Percentiles rank a stretch among this genome's conserved stretches.
These are phyloP conservation scores for Lasioglossum zephyrum DNA, from an alignment of 2,888 invertebrate species.

Conservation along the genomic window DNA sequence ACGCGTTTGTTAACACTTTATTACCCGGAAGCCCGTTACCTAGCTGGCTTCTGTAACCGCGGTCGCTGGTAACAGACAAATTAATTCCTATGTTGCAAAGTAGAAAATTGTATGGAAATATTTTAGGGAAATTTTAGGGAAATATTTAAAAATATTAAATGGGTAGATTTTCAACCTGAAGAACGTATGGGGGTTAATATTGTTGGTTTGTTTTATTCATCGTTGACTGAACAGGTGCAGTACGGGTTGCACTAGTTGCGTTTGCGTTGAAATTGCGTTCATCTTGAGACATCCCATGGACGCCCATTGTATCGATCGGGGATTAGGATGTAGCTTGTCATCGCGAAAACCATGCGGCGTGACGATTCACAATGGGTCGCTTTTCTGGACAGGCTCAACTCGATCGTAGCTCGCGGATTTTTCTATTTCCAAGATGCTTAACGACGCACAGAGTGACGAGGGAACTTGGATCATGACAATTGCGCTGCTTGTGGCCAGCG, in stretches of 20 bases:
- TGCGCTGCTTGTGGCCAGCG: conserved; percentile 33
- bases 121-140: too few relatives aligned
- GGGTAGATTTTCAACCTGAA: too few relatives aligned
- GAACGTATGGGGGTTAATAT: too few relatives aligned
- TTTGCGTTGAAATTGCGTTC: too few relatives aligned
- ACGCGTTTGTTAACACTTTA: conserved; percentile 3
- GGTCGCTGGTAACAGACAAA: not conserved
- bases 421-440: conserved; percentile 29
- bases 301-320: conserved; percentile 40
- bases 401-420: conserved; percentile 32
- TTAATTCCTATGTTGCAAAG: not conserved
- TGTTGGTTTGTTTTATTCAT: too few relatives aligned
- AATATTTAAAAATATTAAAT: too few relatives aligned
- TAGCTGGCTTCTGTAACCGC: not conserved
- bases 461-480: conserved; percentile 51
- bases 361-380: conserved; percentile 51
- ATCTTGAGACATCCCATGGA: not conserved
- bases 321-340: conserved; percentile 67
- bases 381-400: conserved; percentile 29
- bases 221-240: not conserved
- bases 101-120: too few relatives aligned
- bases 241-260: not conserved
- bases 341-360: conserved; percentile 37
- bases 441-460: conserved; percentile 53
- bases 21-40: not conserved